A percentile compares a stretch with the other conserved stretches of the same genome.
phyloP scores from a whole-genome alignment of 2,797 vertebrate genomes.

The Malurus leucopterus region DNA sequence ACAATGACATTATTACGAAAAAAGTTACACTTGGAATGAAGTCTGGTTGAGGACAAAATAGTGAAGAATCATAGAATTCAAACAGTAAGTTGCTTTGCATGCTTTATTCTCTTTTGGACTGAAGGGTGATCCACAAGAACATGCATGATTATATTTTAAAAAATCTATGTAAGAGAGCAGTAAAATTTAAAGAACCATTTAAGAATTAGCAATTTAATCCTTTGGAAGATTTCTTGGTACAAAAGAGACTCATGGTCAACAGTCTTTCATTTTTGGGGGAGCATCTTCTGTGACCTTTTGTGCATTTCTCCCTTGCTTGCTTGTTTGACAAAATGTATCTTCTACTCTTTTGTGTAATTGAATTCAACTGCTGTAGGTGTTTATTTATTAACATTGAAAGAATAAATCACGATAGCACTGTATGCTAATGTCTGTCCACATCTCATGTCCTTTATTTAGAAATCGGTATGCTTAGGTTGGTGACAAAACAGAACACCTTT shows the following conservation, averaged over 20 bases:
- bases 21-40: background rate
- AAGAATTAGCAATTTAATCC: background rate
- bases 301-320: background rate
- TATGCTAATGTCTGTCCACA: background rate
- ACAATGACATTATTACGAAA: background rate
- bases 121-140: constrained; percentile 10
- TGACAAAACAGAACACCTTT: background rate
- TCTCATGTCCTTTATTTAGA: background rate
- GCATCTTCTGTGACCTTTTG: background rate
- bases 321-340: background rate
- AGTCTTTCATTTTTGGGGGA: background rate
- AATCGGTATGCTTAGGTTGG: background rate
- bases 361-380: background rate
- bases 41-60: constrained; percentile 40
- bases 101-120: constrained; percentile 41
- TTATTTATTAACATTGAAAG: background rate
- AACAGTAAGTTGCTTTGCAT: background rate
- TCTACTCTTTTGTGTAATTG: background rate
- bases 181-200: background rate
- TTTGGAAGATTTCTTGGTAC: background rate
- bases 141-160: constrained; percentile 12
- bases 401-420: background rate
- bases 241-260: background rate
- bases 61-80: constrained; percentile 26
- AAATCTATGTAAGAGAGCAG: background rate